Base-by-base conservation (phyloP, 92 coral and sea anemone genomes). In the Heteractis magnifica region DNA sequence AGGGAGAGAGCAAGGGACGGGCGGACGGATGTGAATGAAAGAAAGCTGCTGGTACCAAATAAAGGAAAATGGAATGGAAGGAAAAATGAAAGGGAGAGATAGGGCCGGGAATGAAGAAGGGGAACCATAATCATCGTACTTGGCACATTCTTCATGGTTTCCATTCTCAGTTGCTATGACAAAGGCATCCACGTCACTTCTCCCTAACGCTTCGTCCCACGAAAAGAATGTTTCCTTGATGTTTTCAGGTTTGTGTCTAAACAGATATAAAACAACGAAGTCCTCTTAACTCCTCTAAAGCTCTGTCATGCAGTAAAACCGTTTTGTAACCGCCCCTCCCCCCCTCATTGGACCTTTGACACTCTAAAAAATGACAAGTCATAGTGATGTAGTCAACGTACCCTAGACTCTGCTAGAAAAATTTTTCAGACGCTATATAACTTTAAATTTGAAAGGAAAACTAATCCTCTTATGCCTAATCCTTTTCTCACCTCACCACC, bases 81-180 rank as follows among this genome's bases (percentile, higher is more conserved):
- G 65, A 12, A 59, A 10, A 10, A 59, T 59, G 16, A 12, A 13
- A n/a, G 16, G 16, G 11, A 58, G 11, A 11, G 1, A 11, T 11
- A 58, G n/a, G n/a, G n/a, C n/a, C n/a, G 65, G 65, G 65, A 58
- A 21, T 18, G 58, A 9, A 77, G 13, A 52, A n/a, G 5, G 6
- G 10, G 34, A 19, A 51, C n/a, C n/a, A n/a, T n/a, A n/a, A 19
- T 34, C 72, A 4, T 51, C 86, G 14, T 79, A 92, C 97, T 91
- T 90, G 68, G 86, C 88, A 81, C 83, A 93, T 64, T 86, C 92
- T 78, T 86, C 97, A 62, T 93, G 97, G 41, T 93, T 93, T 65
- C 82, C 82, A 81, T 93, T 93, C 89, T 93, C 97, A 11, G 97
- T 90, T 71, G 90, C 68, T 56, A 93, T 86, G 9, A 90, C 21